A percentile compares a stretch with the other conserved stretches of the same genome.
Conservation (phyloP, 2,113 vertebrate species). For the Microtus montanus region DNA sequence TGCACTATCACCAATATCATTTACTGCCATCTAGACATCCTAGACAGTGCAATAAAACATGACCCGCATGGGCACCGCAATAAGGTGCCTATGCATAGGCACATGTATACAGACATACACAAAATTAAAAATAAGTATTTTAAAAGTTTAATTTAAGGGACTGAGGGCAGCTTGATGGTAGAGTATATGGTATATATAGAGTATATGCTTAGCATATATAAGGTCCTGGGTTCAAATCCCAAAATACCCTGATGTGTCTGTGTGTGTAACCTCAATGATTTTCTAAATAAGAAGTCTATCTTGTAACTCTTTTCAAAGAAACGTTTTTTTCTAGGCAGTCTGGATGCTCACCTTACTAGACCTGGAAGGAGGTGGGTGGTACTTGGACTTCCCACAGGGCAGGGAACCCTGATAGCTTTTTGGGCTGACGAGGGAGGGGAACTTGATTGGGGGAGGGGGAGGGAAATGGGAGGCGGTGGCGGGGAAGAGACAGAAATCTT, state of each 20-base stretch:
- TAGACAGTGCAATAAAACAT: background rate
- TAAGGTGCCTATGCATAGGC: background rate
- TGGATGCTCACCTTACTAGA: no score
- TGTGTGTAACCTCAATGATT: background rate
- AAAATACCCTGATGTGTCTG: background rate
- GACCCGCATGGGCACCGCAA: background rate
- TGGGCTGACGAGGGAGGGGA: no score
- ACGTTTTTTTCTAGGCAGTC: no score
- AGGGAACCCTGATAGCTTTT: no score
- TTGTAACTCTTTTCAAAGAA: conserved; percentile 40
- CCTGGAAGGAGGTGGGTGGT: no score
- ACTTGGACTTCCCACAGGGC: no score
- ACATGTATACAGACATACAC: background rate
- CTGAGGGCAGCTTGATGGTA: background rate
- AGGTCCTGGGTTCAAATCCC: background rate
- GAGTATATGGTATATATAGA: background rate
- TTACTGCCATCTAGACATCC: background rate
- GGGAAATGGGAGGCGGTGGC: no score
- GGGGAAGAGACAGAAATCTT: no score
- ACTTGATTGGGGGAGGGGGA: no score
- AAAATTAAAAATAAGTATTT: background rate
- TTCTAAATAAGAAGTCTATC: background rate
- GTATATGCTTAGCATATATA: background rate
- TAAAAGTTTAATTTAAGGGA: background rate
- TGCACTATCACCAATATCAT: background rate